Evolutionary conservation across 2,888 invertebrate species (phyloP).

Genomic region (Melinaea marsaeus): DNA sequence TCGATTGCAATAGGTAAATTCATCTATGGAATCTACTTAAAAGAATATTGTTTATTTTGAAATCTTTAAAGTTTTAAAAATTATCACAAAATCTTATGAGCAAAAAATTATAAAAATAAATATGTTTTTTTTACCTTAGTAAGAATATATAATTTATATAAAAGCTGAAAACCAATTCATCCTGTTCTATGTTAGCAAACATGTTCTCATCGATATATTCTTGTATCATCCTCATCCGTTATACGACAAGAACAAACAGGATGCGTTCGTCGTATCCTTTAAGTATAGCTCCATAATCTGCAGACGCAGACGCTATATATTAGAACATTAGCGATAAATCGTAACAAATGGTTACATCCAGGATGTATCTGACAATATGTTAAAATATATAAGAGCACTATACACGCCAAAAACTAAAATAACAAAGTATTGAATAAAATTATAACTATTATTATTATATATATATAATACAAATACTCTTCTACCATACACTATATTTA

Average conservation of each 20-base stretch:
- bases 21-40: too few relatives aligned
- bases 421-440: too few relatives aligned
- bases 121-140: too few relatives aligned
- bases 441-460: background rate
- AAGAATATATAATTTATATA: background rate
- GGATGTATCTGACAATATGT: conserved; percentile 68
- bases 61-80: too few relatives aligned
- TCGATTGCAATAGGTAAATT: too few relatives aligned
- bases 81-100: too few relatives aligned
- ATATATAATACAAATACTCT: conserved; percentile 7
- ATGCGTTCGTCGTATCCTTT: conserved; percentile 15
- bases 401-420: conserved; percentile 43
- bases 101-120: too few relatives aligned
- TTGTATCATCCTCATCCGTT: background rate
- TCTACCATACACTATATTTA: background rate
- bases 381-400: conserved; percentile 64
- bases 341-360: conserved; percentile 55
- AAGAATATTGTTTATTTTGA: too few relatives aligned
- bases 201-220: too few relatives aligned
- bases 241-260: conserved; percentile 12
- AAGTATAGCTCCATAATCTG: conserved; percentile 29
- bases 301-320: conserved; percentile 30
- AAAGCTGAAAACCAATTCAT: background rate
- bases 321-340: conserved; percentile 49
- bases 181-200: too few relatives aligned